Percentiles rank a stretch among this genome's conserved stretches.
These are phyloP conservation scores for Rallus limicola DNA, from an alignment of 2,113 vertebrate species.

Conservation along the genomic window DNA sequence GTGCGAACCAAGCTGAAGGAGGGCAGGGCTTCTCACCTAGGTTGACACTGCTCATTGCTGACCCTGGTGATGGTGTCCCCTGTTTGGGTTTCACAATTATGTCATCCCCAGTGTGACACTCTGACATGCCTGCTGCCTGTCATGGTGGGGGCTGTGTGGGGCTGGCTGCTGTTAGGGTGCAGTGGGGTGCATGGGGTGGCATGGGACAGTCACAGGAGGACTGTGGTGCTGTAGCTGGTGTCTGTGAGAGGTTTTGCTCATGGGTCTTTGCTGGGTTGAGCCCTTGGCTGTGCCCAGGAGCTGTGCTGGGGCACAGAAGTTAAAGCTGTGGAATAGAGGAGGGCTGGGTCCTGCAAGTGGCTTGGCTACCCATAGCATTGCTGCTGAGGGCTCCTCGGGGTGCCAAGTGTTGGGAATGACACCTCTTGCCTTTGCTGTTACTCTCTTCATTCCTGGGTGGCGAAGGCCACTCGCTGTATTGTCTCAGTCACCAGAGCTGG, in stretches of 20 bases:
- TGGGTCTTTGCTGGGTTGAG: neutral
- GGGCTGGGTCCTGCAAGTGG: neutral
- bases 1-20: neutral
- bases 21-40: neutral
- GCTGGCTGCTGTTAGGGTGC: neutral
- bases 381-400: fast-evolving
- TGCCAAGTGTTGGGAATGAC: fast-evolving
- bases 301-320: fast-evolving
- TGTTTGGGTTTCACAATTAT: neutral
- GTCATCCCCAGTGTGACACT: neutral
- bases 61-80: neutral
- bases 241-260: neutral
- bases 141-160: neutral
- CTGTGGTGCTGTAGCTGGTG: neutral
- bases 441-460: neutral
- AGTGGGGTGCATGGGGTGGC: fast-evolving
- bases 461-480: fast-evolving
- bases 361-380: fast-evolving
- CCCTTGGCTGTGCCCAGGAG: neutral
- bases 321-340: fast-evolving
- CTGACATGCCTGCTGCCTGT: neutral
- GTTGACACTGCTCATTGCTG: neutral
- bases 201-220: fast-evolving
- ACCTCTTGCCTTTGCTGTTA: fast-evolving
- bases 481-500: neutral